Percentiles rank a stretch among this genome's conserved stretches.
Conservation (phyloP, 1,140 invertebrate genomes). For the Aleiodes sp. region DNA sequence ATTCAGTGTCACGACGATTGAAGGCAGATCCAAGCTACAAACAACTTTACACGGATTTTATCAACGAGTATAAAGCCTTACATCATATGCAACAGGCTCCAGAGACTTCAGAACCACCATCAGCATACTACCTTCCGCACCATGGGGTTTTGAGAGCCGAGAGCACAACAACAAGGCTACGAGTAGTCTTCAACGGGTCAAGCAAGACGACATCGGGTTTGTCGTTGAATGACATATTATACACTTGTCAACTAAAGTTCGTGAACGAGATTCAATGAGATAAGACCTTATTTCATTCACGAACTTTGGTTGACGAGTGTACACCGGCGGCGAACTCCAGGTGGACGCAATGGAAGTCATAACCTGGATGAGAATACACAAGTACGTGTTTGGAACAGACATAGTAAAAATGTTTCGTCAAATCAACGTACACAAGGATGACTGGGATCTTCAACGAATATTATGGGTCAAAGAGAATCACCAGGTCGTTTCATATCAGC, state of each 20-base stretch:
- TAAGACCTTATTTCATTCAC: too few relatives aligned
- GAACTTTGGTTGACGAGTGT: too few relatives aligned
- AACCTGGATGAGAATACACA: conserved; percentile 44
- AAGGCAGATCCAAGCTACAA: conserved; percentile 28
- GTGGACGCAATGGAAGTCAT: too few relatives aligned
- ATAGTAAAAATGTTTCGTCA: conserved; percentile 46
- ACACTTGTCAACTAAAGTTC: conserved; percentile 31
- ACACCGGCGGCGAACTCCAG: too few relatives aligned
- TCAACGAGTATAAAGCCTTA: conserved; percentile 50
- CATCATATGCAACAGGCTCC: conserved; percentile 46
- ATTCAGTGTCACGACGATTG: conserved; percentile 32
- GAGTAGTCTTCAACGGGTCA: conserved; percentile 52
- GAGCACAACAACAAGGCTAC: conserved; percentile 42
- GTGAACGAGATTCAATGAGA: conserved; percentile 33
- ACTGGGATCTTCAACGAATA: conserved; percentile 41
- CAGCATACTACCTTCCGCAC: conserved; percentile 49
- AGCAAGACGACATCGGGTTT: conserved; percentile 33
- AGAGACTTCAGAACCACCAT: not conserved
- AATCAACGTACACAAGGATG: conserved; percentile 36
- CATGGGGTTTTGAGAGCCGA: conserved; percentile 46
- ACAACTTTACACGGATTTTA: conserved; percentile 45
- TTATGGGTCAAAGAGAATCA: conserved; percentile 40
- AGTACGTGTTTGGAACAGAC: conserved; percentile 29
- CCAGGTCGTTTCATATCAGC: not conserved
- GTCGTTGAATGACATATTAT: conserved; percentile 42